These are phyloP conservation scores for Pantherophis alleghaniensis DNA, from an alignment of 2,797 vertebrate species.

Conservation along the genomic window DNA sequence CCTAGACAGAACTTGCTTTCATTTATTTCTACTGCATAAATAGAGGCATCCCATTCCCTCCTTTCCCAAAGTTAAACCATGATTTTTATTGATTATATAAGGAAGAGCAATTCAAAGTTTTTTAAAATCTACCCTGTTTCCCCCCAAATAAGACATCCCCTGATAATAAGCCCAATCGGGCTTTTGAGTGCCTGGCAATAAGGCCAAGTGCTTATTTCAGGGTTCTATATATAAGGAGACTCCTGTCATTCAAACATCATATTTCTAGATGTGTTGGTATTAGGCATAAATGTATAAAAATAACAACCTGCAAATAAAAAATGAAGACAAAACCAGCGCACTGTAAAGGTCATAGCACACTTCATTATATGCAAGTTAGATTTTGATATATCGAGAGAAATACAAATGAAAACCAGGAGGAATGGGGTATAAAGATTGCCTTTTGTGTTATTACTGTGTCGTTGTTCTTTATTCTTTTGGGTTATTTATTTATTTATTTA, in stretches of 20 bases:
- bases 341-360: background rate
- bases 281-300: background rate
- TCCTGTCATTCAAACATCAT: background rate
- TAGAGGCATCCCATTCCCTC: background rate
- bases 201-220: too few species aligned
- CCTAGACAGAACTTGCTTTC: background rate
- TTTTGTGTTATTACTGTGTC: background rate
- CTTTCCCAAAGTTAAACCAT: background rate
- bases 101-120: background rate
- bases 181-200: too few species aligned
- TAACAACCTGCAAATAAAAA: background rate
- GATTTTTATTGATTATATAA: background rate
- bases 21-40: background rate
- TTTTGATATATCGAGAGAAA: background rate
- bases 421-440: background rate
- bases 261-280: background rate
- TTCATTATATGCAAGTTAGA: background rate
- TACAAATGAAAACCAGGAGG: background rate
- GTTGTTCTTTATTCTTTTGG: background rate
- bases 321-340: background rate
- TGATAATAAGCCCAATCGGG: too few species aligned
- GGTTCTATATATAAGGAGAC: background rate
- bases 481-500: background rate
- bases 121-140: too few species aligned
- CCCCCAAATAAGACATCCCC: too few species aligned